Percentiles rank a stretch among this genome's conserved stretches.
These are phyloP conservation scores for Octonoba sinensis DNA, from an alignment of 2,888 invertebrate species.

Conservation along the genomic window DNA sequence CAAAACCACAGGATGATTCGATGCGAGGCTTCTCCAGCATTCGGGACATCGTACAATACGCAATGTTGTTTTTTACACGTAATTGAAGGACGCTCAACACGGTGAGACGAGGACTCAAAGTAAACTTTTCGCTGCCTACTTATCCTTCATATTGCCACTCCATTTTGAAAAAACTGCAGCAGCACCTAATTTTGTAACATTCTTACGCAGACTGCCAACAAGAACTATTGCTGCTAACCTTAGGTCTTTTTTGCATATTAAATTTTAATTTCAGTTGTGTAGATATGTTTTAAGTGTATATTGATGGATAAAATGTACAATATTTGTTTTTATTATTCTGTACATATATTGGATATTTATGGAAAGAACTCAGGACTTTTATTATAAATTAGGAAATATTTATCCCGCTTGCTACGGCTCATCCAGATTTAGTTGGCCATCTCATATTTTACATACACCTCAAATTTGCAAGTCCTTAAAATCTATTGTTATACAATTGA, in stretches of 20 bases:
- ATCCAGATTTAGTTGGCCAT: too few species aligned
- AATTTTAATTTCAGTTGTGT: conserved; percentile 22
- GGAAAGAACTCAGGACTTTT: conserved; percentile 54
- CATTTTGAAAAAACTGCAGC: too few species aligned
- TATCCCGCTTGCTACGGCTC: too few species aligned
- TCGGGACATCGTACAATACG: not conserved
- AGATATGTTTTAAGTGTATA: conserved; percentile 43
- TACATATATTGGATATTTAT: conserved; percentile 56
- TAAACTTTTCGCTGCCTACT: conserved; percentile 2
- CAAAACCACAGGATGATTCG: not conserved
- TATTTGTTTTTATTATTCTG: conserved; percentile 19
- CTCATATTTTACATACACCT: too few species aligned
- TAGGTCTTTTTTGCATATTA: too few species aligned
- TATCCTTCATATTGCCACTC: too few species aligned
- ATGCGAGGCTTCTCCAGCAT: not conserved
- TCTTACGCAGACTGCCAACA: too few species aligned
- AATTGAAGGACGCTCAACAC: not conserved
- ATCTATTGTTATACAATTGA: too few species aligned
- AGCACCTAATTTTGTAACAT: too few species aligned
- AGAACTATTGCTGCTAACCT: too few species aligned
- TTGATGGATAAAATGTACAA: conserved; percentile 20
- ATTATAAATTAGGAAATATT: not conserved
- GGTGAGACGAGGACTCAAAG: conserved; percentile 32
- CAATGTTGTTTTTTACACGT: not conserved
- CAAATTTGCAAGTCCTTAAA: too few species aligned